Conservation (phyloP, 2,888 invertebrate species). For the Dryomyza anilis region DNA sequence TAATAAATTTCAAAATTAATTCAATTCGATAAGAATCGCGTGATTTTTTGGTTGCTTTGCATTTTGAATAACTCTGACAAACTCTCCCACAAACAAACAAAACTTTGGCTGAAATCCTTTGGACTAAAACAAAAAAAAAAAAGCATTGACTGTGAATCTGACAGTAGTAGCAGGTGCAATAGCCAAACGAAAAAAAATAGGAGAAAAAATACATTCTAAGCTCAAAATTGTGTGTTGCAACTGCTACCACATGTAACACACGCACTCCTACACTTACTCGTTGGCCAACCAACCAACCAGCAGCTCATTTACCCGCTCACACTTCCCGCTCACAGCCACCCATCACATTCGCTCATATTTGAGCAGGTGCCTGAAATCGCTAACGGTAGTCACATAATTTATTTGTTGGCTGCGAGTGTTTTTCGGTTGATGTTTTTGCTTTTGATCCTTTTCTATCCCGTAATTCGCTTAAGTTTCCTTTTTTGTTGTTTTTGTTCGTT, state of each 20-base stretch:
- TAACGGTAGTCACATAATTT: constrained; percentile 23
- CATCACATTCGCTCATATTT: background rate
- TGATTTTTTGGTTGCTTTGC: constrained; percentile 17
- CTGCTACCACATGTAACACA: background rate
- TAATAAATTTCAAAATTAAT: constrained; percentile 21
- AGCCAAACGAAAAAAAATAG: constrained; percentile 9
- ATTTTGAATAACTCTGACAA: too few species aligned
- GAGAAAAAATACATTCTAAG: too few species aligned
- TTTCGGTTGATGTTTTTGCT: background rate
- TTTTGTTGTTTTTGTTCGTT: too few species aligned
- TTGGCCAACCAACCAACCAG: too few species aligned
- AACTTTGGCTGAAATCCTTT: background rate
- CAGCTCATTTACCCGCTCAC: background rate
- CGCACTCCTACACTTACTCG: background rate
- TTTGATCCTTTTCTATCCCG: constrained; percentile 9
- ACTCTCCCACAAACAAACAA: background rate
- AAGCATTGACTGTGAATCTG: background rate
- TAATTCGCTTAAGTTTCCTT: constrained; percentile 11
- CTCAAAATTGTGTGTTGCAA: constrained; percentile 1
- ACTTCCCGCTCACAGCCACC: background rate
- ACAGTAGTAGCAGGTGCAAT: constrained; percentile 9
- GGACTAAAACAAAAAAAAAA: background rate
- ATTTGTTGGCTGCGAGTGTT: constrained; percentile 4
- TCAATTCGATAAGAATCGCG: constrained; percentile 25
- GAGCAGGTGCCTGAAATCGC: constrained; percentile 5